Conservation (phyloP, 2,797 vertebrate species). For the Phoeniculus purpureus region DNA sequence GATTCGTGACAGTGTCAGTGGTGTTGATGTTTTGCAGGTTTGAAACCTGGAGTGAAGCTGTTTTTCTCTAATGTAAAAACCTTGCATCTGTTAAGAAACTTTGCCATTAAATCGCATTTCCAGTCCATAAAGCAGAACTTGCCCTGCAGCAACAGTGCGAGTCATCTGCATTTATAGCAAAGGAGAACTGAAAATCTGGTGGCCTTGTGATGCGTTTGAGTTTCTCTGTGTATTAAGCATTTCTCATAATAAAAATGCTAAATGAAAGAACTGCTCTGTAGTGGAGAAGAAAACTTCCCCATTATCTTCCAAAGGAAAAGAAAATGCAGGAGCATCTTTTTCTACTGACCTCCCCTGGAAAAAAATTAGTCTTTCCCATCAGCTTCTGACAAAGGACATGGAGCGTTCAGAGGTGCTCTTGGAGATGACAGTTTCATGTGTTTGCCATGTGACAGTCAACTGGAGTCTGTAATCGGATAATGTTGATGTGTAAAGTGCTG, state of each 20-base stretch:
- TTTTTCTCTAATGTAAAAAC: not conserved
- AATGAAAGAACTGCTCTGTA: not conserved
- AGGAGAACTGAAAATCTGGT: not conserved
- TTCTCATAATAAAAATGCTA: not conserved
- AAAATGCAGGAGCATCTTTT: not conserved
- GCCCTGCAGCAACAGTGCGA: not conserved
- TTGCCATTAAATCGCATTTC: not conserved
- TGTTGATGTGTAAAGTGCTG: not conserved
- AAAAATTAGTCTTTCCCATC: no score
- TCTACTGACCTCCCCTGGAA: not conserved
- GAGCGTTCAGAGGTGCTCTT: not conserved
- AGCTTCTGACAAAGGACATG: not conserved
- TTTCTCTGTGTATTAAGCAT: not conserved
- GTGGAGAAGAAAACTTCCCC: not conserved
- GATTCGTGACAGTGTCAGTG: not conserved
- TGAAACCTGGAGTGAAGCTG: not conserved
- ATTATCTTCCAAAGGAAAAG: not conserved
- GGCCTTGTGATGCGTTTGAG: not conserved
- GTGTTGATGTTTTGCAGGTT: not conserved
- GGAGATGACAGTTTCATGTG: not conserved
- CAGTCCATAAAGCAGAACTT: not conserved
- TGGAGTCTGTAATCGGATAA: not conserved
- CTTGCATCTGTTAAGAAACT: not conserved
- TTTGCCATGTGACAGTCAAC: not conserved
- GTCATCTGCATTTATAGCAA: not conserved